Percentiles rank a stretch among this genome's conserved stretches.
These are phyloP conservation scores for Australoheros scitulus DNA, from an alignment of 2,113 vertebrate species.

Conservation along the genomic window DNA sequence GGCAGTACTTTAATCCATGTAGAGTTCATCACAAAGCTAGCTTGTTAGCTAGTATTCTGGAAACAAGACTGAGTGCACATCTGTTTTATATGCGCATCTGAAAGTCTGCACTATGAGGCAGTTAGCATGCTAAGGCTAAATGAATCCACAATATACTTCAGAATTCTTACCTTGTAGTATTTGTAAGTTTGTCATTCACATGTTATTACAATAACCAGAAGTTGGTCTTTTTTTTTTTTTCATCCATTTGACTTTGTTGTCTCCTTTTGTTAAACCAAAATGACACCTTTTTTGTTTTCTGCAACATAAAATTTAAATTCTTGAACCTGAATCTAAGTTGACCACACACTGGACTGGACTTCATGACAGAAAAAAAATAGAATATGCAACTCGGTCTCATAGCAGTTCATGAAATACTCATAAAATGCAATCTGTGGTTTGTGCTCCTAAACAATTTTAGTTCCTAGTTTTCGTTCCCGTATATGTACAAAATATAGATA, in stretches of 20 bases:
- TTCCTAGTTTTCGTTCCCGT: neutral
- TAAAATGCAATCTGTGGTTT: neutral
- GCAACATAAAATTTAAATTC: neutral
- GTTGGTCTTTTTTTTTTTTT: too few relatives aligned
- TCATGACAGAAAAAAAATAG: neutral
- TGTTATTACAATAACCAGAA: constrained; percentile 5
- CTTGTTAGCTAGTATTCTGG: too few relatives aligned
- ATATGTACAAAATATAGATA: neutral
- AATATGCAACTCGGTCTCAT: neutral
- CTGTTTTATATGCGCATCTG: too few relatives aligned
- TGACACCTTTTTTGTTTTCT: neutral
- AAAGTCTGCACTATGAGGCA: too few relatives aligned
- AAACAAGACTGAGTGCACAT: too few relatives aligned
- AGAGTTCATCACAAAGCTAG: too few relatives aligned
- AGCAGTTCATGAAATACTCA: neutral
- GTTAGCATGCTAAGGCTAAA: too few relatives aligned
- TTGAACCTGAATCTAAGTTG: neutral
- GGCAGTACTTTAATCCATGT: too few relatives aligned
- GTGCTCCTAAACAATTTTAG: neutral
- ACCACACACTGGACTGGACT: neutral
- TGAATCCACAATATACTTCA: too few relatives aligned
- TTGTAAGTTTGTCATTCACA: neutral
- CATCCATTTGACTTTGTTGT: neutral
- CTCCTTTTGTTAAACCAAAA: too few relatives aligned
- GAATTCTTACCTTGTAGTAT: too few relatives aligned